These are phyloP conservation scores for Pollenia griseotomentosa DNA, from an alignment of 2,888 invertebrate species.

Conservation along the genomic window DNA sequence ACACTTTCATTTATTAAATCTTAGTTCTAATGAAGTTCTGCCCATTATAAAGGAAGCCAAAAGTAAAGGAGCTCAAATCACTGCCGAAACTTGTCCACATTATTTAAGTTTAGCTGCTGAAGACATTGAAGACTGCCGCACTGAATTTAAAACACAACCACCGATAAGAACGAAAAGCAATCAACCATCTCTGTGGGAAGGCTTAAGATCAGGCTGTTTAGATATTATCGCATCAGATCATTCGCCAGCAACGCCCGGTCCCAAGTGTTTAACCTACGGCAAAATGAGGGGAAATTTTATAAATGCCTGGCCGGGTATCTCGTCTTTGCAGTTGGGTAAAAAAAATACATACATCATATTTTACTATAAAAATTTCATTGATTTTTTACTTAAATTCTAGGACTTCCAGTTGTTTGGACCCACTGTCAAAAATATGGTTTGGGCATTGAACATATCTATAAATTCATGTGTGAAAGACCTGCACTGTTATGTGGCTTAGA, in stretches of 20 bases:
- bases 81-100: constrained; percentile 90
- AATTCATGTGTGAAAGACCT: constrained; percentile 87
- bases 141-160: constrained; percentile 90
- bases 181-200: constrained; percentile 88
- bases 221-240: constrained; percentile 89
- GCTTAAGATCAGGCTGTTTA: constrained; percentile 85
- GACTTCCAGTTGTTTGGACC: constrained; percentile 89
- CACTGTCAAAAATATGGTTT: constrained; percentile 86
- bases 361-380: not conserved
- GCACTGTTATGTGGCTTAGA: constrained; percentile 87
- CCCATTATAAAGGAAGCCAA: constrained; percentile 85
- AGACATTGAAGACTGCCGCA: constrained; percentile 87
- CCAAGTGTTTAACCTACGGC: constrained; percentile 85
- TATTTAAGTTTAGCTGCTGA: constrained; percentile 88
- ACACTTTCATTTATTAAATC: constrained; percentile 88
- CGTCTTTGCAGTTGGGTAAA: constrained; percentile 89
- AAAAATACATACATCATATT: not conserved
- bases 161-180: constrained; percentile 88
- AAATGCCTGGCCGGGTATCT: constrained; percentile 90
- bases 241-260: constrained; percentile 88
- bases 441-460: constrained; percentile 85
- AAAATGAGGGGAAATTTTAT: constrained; percentile 86
- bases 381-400: constrained; percentile 80
- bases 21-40: constrained; percentile 87
- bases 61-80: constrained; percentile 86